Percentiles rank a stretch among this genome's conserved stretches.
phyloP scores from a whole-genome alignment of 1,140 invertebrate species.

The Mycetomoellerius zeteki region DNA sequence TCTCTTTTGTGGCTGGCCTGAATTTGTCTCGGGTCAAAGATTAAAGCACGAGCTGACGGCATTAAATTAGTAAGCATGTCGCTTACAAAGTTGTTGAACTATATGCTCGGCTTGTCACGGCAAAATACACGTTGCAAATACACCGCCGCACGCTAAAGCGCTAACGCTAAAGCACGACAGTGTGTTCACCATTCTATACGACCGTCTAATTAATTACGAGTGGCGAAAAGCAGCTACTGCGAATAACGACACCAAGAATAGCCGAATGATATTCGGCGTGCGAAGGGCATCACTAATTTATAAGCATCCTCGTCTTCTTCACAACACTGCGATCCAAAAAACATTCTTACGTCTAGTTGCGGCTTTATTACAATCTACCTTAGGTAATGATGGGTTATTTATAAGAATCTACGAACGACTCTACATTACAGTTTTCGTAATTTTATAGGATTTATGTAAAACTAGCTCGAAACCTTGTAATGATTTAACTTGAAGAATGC shows the following conservation, averaged over 20 bases:
- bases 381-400: not conserved
- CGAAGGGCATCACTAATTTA: constrained; percentile 10
- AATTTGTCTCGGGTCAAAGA: constrained; percentile 16
- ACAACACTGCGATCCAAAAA: not conserved
- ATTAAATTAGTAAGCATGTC: constrained; percentile 56
- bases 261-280: constrained; percentile 8
- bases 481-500: constrained; percentile 20
- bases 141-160: constrained; percentile 15
- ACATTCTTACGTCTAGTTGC: constrained; percentile 15
- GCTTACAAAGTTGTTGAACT: constrained; percentile 25
- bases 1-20: not conserved
- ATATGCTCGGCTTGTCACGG: not conserved
- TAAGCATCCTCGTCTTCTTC: not conserved
- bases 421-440: not conserved
- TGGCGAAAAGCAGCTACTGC: constrained; percentile 3
- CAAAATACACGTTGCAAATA: constrained; percentile 6
- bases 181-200: constrained; percentile 22
- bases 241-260: constrained; percentile 63
- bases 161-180: not conserved
- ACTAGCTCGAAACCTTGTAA: not conserved
- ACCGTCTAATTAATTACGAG: constrained; percentile 65
- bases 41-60: constrained; percentile 3
- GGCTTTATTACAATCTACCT: constrained; percentile 3
- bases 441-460: constrained; percentile 18
- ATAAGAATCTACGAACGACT: not conserved